Evolutionary conservation across 2,797 vertebrate genomes (phyloP).

Genomic region (Coranthus polyacanthus): DNA sequence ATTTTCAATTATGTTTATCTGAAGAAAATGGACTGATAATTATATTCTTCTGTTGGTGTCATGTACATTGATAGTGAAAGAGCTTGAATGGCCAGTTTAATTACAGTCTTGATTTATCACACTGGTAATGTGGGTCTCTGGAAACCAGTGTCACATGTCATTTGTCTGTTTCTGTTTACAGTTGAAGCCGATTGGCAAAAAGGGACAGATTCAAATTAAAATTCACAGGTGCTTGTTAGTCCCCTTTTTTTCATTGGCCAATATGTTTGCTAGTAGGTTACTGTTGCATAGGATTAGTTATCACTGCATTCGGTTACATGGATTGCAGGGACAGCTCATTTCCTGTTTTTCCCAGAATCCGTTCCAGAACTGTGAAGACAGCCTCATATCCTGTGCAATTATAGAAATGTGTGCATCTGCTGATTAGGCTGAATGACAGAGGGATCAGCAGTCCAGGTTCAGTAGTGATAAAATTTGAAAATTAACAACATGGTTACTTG

Average conservation of each 20-base stretch:
- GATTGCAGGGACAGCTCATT: not conserved
- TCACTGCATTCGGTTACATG: not conserved
- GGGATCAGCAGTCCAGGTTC: too few relatives aligned
- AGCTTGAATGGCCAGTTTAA: not conserved
- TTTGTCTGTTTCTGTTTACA: constrained; percentile 3
- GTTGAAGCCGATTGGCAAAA: not conserved
- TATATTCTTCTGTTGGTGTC: not conserved
- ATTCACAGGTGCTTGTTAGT: not conserved
- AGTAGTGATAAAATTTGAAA: too few relatives aligned
- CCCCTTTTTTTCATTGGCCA: not conserved
- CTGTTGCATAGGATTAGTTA: not conserved
- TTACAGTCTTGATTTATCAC: not conserved
- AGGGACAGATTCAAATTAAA: not conserved
- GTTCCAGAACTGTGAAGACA: too few relatives aligned
- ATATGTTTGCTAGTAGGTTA: not conserved
- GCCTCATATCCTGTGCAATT: too few relatives aligned
- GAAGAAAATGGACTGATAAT: not conserved
- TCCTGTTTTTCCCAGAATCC: too few relatives aligned
- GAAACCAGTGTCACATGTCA: not conserved
- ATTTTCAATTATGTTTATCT: not conserved
- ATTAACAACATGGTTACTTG: too few relatives aligned
- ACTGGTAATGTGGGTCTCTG: not conserved
- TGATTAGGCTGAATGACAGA: too few relatives aligned
- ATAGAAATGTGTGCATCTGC: too few relatives aligned
- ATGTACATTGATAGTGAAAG: not conserved